phyloP scores from a whole-genome alignment of 37 sponge, comb jelly and placozoan species.

The Eunapius fragilis region DNA sequence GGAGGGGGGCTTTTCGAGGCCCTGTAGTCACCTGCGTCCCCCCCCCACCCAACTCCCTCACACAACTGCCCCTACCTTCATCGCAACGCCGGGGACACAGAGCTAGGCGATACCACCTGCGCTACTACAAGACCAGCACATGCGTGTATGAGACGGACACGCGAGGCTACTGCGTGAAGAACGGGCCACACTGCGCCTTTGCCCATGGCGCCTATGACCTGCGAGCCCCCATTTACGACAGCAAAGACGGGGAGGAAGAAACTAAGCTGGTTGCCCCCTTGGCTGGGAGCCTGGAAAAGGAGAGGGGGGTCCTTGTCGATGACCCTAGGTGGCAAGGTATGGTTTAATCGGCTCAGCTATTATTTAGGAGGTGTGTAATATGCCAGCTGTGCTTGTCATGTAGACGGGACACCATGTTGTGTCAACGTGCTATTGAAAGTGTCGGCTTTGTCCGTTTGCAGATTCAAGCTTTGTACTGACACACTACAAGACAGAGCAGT shows the following conservation, averaged over 20 bases:
- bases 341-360: background rate
- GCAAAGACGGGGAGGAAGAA: conserved; percentile 56
- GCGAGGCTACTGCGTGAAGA: conserved; percentile 93
- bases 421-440: background rate
- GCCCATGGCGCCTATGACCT: conserved; percentile 93
- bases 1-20: background rate
- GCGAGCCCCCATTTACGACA: conserved; percentile 86
- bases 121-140: conserved; percentile 96
- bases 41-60: background rate
- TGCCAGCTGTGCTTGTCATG: background rate
- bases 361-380: background rate
- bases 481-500: conserved; percentile 96
- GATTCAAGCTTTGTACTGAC: conserved; percentile 94
- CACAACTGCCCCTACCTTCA: conserved; percentile 92
- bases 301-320: conserved; percentile 83
- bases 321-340: conserved; percentile 93
- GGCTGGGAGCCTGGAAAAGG: conserved; percentile 79
- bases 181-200: conserved; percentile 97
- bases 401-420: no score
- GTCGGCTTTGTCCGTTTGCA: conserved; percentile 13
- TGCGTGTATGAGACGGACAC: conserved; percentile 97
- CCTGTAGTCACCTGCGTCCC: background rate
- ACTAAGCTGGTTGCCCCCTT: conserved; percentile 46
- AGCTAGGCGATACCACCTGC: conserved; percentile 87
- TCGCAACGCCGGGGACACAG: conserved; percentile 96